Evolutionary conservation across 2,888 invertebrate species (phyloP), one percentile per base, ranked within the genome.

Genomic region (Drosophila prolongata): DNA sequence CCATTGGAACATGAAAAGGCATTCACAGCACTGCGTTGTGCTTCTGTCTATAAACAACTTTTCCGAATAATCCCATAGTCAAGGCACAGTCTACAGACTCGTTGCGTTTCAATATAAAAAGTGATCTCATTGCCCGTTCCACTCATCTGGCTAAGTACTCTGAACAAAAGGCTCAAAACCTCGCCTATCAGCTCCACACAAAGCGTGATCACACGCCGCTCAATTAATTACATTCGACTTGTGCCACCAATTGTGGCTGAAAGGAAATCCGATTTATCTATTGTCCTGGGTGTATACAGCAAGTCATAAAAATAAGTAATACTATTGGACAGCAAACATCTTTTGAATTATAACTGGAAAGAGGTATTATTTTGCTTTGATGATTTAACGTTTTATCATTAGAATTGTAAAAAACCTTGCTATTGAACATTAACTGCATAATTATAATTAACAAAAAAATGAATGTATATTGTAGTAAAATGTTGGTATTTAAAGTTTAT

Each of bases 71-170:
- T 43, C 52, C 42, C 54, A 40, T 34, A 40, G n/a, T 19, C 38
- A 38, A 35, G 54, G 13, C 38, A 60, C 43, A 66, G 43, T 55
- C 76, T 16, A 60, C 46, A 64, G 43, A 60, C 79, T 16, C 55
- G 60, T 59, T 55, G 68, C 53, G 57, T 74, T 76, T 59, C 64
- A 77, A 49, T 76, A 68, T 40, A 75, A 71, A 81, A 80, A 83
- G 49, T 87, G 89, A 87, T 87, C 86, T 87, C 87, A 89, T 76
- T 88, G 82, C 69, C 47, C 49, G 64, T 58, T 79, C 43, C 50
- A 59, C 59, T 70, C 53, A n/a, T 16, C 46, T 27, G 55, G 43
- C 38, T 34, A 55, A 66, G 46, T 59, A 34, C 42, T 35, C 37
- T 38, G 55, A 61, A 71, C 71, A 87, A 86, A 86, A 72, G 80